Evolutionary conservation across 1,140 invertebrate genomes (phyloP).

Genomic region (Cyphomyrmex costatus): DNA sequence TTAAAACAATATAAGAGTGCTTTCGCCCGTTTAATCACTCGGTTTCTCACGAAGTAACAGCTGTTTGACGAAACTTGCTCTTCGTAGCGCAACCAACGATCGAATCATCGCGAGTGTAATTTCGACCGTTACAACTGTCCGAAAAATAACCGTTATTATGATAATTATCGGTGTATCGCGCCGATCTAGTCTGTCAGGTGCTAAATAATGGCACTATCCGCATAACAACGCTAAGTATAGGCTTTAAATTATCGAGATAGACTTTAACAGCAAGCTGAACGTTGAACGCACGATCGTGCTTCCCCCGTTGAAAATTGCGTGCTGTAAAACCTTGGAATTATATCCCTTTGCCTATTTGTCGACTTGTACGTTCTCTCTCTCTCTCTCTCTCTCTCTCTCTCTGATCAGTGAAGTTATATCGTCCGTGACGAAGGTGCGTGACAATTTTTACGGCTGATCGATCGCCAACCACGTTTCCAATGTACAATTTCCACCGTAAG

Average conservation of each 20-base stretch:
- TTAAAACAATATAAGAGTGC: conserved; percentile 8
- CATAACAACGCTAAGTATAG: conserved; percentile 40
- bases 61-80: conserved; percentile 38
- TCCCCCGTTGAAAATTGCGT: conserved; percentile 13
- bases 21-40: conserved; percentile 6
- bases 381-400: not conserved
- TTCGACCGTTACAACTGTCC: conserved; percentile 18
- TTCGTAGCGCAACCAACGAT: not conserved
- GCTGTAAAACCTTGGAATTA: conserved; percentile 30
- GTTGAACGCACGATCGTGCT: not conserved
- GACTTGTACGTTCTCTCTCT: too few species aligned
- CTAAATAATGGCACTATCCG: conserved; percentile 32
- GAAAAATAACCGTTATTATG: conserved; percentile 36
- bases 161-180: conserved; percentile 29
- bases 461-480: conserved; percentile 39
- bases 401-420: conserved; percentile 42
- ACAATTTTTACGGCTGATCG: conserved; percentile 65
- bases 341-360: conserved; percentile 20
- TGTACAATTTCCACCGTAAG: conserved; percentile 28
- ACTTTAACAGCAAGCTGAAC: conserved; percentile 6
- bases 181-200: conserved; percentile 11
- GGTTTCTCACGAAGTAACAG: conserved; percentile 28
- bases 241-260: conserved; percentile 45
- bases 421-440: conserved; percentile 18
- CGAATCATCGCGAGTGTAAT: not conserved